Conservation (phyloP, 1,140 invertebrate genomes). For the Dryas iulia region DNA sequence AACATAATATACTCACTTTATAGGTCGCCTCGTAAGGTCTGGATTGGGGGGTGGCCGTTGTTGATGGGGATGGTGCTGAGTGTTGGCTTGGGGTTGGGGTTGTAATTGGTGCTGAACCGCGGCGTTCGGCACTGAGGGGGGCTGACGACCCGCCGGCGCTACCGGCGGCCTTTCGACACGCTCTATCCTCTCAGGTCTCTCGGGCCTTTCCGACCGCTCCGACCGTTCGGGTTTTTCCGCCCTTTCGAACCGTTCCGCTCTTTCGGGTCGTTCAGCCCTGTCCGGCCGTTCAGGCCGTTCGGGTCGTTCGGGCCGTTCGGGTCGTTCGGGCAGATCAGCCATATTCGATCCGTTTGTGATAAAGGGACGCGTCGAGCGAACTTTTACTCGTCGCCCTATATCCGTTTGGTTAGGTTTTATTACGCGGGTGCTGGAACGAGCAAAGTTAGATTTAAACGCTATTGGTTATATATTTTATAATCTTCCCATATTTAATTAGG, state of each 20-base stretch:
- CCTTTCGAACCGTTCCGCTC: conserved; percentile 43
- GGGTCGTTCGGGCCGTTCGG: conserved; percentile 37
- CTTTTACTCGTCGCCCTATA: conserved; percentile 91
- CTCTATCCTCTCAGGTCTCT: conserved; percentile 47
- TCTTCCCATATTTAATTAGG: too few species aligned
- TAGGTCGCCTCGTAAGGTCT: conserved; percentile 85
- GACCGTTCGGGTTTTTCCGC: conserved; percentile 47
- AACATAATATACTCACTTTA: conserved; percentile 81
- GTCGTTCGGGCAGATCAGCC: conserved; percentile 37
- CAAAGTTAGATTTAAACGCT: neutral
- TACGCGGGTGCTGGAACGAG: conserved; percentile 88
- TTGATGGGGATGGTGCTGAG: conserved; percentile 47
- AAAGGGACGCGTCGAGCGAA: conserved; percentile 76
- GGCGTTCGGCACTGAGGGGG: conserved; percentile 29
- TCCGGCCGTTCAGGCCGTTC: conserved; percentile 37
- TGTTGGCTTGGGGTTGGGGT: conserved; percentile 45
- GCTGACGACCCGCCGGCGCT: conserved; percentile 39
- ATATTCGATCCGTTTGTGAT: conserved; percentile 47
- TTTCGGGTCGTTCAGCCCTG: conserved; percentile 34
- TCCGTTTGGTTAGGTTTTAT: conserved; percentile 94
- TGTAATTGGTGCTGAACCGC: conserved; percentile 35
- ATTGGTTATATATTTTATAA: neutral
- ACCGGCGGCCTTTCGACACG: conserved; percentile 48
- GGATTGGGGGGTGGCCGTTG: conserved; percentile 78
- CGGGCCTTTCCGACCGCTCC: conserved; percentile 42